These are phyloP conservation scores for Pempheris klunzingeri DNA, from an alignment of 2,797 vertebrate species.

Conservation along the genomic window DNA sequence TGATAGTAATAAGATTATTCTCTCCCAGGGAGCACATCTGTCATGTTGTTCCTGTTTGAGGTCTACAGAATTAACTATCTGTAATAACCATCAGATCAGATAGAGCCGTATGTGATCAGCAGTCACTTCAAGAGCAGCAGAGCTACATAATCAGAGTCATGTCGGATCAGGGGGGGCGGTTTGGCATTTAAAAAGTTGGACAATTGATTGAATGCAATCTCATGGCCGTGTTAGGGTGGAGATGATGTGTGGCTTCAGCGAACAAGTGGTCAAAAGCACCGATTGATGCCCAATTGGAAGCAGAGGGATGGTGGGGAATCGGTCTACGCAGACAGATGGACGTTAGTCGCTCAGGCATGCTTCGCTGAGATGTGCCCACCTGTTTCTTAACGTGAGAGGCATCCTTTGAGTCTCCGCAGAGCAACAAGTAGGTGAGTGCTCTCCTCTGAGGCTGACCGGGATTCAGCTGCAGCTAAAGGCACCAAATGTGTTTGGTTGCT, in stretches of 20 bases:
- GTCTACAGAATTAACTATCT: neutral
- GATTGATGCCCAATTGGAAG: too few relatives aligned
- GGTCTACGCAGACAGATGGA: neutral
- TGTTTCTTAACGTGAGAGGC: neutral
- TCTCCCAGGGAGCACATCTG: neutral
- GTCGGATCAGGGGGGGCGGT: too few relatives aligned
- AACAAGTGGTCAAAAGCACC: too few relatives aligned
- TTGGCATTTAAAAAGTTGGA: neutral
- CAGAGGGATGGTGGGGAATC: too few relatives aligned
- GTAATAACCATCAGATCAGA: neutral
- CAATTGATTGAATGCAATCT: neutral
- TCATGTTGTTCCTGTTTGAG: neutral
- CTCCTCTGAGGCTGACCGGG: slow-evolving; percentile 21
- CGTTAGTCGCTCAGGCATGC: neutral
- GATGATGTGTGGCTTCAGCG: too few relatives aligned
- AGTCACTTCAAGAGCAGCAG: neutral
- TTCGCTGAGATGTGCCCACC: neutral
- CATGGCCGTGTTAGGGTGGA: too few relatives aligned
- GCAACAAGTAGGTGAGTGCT: slow-evolving; percentile 48
- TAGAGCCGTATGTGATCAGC: neutral
- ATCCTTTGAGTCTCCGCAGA: slow-evolving; percentile 18
- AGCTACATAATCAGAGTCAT: neutral
- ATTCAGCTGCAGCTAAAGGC: slow-evolving; percentile 37
- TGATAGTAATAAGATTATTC: neutral
- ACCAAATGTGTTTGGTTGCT: too few relatives aligned